Percentiles rank a stretch among this genome's conserved stretches.
phyloP scores from a whole-genome alignment of 1,140 invertebrate species.

The Manduca sexta region DNA sequence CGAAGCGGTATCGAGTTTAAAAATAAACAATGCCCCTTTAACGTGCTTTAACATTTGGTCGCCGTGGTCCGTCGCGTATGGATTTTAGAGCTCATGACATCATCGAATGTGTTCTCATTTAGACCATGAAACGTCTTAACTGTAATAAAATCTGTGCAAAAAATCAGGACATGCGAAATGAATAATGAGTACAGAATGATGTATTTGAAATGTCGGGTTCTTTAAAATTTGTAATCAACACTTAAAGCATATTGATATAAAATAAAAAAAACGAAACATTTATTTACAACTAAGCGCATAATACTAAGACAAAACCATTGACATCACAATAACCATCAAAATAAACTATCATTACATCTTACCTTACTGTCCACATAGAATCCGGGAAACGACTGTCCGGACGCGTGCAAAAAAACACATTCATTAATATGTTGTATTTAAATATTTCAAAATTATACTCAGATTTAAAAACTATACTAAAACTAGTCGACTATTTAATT shows the following conservation, averaged over 20 bases:
- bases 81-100: conserved; percentile 23
- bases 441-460: no score
- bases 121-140: conserved; percentile 2
- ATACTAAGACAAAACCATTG: not conserved
- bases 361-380: conserved; percentile 66
- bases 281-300: no score
- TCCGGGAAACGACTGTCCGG: conserved; percentile 58
- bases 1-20: no score
- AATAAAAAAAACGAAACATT: no score
- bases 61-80: conserved; percentile 17
- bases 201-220: no score
- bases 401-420: conserved; percentile 51
- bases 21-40: not conserved
- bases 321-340: not conserved
- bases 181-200: no score
- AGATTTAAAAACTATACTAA: no score
- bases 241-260: no score
- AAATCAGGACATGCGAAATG: conserved; percentile 1
- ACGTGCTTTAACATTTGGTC: conserved; percentile 4
- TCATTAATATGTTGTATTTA: not conserved
- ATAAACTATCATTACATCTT: conserved; percentile 28
- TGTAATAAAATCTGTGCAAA: not conserved
- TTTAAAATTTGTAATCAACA: no score
- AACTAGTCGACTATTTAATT: no score
- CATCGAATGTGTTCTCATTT: conserved; percentile 24